phyloP scores from a whole-genome alignment of 2,797 vertebrate species.

The Coilia nasus region DNA sequence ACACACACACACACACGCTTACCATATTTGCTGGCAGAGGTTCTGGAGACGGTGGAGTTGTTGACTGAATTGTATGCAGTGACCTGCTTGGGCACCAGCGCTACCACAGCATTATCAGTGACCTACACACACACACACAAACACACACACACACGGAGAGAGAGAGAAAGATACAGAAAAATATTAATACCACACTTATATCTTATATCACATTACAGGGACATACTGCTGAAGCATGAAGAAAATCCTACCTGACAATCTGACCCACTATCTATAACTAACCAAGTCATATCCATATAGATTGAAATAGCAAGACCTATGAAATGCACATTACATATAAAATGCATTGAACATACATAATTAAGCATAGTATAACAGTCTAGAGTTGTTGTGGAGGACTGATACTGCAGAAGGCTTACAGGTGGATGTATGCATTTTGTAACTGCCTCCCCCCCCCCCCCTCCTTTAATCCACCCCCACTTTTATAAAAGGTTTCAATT shows the following conservation, averaged over 20 bases:
- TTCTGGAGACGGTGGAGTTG: conserved; percentile 96
- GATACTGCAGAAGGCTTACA: neutral
- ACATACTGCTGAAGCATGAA: neutral
- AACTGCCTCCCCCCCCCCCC: conserved; percentile 25
- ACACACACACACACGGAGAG: conserved; percentile 11
- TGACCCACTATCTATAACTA: neutral
- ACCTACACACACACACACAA: conserved; percentile 75
- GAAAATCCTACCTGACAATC: neutral
- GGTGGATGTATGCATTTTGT: conserved; percentile 6
- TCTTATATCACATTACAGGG: neutral
- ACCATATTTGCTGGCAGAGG: conserved; percentile 98
- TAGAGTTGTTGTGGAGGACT: neutral
- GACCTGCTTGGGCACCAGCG: conserved; percentile 96
- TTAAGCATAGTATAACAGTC: neutral
- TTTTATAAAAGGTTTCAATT: conserved; percentile 69
- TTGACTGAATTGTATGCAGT: conserved; percentile 97
- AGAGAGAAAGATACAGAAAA: neutral
- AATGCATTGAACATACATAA: neutral
- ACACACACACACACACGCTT: conserved; percentile 41
- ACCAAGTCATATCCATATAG: neutral
- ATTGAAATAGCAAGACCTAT: neutral
- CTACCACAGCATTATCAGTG: conserved; percentile 91
- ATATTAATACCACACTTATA: neutral
- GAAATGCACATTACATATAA: neutral
- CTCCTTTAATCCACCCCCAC: conserved; percentile 47